Evolutionary conservation across 2,888 invertebrate species (phyloP), one percentile per base, ranked within the genome.

Genomic region (Cheiracanthium punctorium): DNA sequence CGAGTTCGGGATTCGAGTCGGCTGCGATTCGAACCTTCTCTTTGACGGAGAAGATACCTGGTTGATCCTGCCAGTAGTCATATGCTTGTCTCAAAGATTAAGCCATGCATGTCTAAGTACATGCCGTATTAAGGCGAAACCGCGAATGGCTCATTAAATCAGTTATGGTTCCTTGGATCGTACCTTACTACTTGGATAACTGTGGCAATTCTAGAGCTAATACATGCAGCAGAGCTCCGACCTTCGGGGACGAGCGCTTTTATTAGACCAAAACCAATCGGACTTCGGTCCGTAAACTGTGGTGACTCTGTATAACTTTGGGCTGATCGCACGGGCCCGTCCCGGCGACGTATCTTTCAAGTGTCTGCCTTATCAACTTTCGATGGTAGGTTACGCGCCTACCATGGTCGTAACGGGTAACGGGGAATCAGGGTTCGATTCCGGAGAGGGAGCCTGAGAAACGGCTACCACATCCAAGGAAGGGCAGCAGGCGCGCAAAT

Each of bases 351-450:
- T 69, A 90, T 90, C 90, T 89, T 90, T 90, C 90, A 90, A 91
- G 88, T 91, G 90, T 92, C 91, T 91, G 91, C 91, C 91, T 90
- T 91, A 91, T 91, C 91, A 91, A 90, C 90, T 91, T 76, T 87
- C 81, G 94, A 94, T 93, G 94, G 94, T 94, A 94, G 93, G 93
- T 92, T 93, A 93, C 92, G 92, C 92, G 94, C 93, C 93, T 94
- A 94, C 94, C 94, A 93, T 94, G 94, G 94, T 93, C 92, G 93
- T 93, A 92, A 94, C 94, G 94, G 93, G 94, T 94, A 94, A 94
- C 94, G 94, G 94, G 93, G 94, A 94, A 94, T 94, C 93, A 94
- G 94, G 94, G 94, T 94, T 94, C 93, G 94, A 94, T 94, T 94
- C 94, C 93, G 94, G 94, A 94, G 94, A 94, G 94, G 93, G 93